Percentiles rank a stretch among this genome's conserved stretches.
Conservation (phyloP, 2,888 invertebrate genomes). For the Lamellibrachia satsuma region DNA sequence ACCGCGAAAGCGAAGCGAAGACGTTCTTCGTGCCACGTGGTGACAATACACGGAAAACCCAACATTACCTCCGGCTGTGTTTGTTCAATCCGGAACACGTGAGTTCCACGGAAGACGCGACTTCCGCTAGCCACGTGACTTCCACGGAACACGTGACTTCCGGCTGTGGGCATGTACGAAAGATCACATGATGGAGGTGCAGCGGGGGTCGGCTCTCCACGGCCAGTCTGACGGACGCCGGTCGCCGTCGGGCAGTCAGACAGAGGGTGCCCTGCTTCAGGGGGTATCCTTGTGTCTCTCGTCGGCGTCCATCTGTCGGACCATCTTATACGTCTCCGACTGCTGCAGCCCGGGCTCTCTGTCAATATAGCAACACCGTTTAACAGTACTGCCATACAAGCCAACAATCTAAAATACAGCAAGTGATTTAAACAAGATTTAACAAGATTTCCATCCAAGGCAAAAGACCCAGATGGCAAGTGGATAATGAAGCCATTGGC, state of each 20-base stretch:
- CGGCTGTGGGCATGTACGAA: conserved; percentile 5
- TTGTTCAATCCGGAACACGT: conserved; percentile 6
- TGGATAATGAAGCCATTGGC: too few species aligned
- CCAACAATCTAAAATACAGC: neutral
- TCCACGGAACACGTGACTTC: conserved; percentile 13
- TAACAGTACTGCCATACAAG: neutral
- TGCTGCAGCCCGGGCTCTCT: neutral
- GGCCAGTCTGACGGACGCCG: conserved; percentile 17
- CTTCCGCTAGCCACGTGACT: conserved; percentile 13
- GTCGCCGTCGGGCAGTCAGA: neutral
- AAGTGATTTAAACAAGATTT: neutral
- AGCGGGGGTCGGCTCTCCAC: neutral
- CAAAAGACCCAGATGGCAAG: too few species aligned
- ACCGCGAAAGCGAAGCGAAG: too few species aligned
- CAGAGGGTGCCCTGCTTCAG: neutral
- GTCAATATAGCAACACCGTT: neutral
- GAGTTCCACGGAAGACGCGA: conserved; percentile 1
- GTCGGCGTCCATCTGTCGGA: conserved; percentile 17
- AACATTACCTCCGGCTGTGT: neutral
- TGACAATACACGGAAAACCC: neutral
- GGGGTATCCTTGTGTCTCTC: neutral
- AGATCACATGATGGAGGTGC: conserved; percentile 6
- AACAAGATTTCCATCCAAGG: too few species aligned
- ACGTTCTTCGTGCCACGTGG: neutral
- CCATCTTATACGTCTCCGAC: neutral